A percentile compares a stretch with the other conserved stretches of the same genome.
phyloP scores from a whole-genome alignment of 2,888 invertebrate species.

The Ophion costatus region DNA sequence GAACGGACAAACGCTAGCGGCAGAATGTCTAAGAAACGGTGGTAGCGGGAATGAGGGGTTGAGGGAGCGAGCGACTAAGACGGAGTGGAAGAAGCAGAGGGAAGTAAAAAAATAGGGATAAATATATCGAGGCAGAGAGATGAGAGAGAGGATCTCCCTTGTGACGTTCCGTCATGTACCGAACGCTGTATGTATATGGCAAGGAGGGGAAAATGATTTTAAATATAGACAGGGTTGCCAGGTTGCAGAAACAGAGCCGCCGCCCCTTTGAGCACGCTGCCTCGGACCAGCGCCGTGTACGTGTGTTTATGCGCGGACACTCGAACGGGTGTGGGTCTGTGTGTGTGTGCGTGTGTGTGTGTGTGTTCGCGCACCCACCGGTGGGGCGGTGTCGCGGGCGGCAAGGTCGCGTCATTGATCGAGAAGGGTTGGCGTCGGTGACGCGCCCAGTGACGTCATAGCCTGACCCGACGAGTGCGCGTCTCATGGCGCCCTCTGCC shows the following conservation, averaged over 20 bases:
- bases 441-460: constrained; percentile 80
- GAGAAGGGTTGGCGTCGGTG: constrained; percentile 77
- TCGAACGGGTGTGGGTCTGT: constrained; percentile 38
- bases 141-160: constrained; percentile 58
- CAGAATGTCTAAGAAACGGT: not conserved
- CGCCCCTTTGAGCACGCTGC: constrained; percentile 81
- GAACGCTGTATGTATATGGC: constrained; percentile 64
- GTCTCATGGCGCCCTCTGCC: constrained; percentile 73
- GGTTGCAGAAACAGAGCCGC: constrained; percentile 83
- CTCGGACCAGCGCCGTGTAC: not conserved
- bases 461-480: constrained; percentile 74
- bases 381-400: constrained; percentile 68
- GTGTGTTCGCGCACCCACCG: constrained; percentile 47
- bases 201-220: constrained; percentile 77
- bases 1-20: not conserved
- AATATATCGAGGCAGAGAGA: constrained; percentile 44
- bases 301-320: constrained; percentile 32
- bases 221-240: constrained; percentile 83
- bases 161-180: constrained; percentile 35
- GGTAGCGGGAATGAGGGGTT: constrained; percentile 5
- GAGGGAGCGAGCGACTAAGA: not conserved
- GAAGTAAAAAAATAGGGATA: constrained; percentile 32
- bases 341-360: constrained; percentile 56
- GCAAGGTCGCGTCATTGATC: constrained; percentile 84
- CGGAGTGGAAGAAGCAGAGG: constrained; percentile 9